Conservation (phyloP, 2,113 vertebrate species). For the Rhadina sibilatrix region DNA sequence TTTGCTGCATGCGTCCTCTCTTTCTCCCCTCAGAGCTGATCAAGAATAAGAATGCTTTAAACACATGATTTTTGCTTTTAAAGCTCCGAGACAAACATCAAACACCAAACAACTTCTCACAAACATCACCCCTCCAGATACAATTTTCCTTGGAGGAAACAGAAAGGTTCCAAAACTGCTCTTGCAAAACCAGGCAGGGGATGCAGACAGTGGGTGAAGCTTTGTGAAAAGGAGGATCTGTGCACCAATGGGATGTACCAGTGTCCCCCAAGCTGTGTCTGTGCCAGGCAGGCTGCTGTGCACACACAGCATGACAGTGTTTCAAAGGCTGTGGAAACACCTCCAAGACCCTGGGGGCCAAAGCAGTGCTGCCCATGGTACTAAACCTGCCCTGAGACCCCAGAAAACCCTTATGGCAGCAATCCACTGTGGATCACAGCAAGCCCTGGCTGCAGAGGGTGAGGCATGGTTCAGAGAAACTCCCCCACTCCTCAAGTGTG, state of each 20-base stretch:
- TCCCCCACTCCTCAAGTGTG: neutral
- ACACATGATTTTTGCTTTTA: neutral
- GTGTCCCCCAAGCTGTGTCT: fast-evolving
- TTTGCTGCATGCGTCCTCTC: neutral
- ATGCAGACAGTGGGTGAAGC: neutral
- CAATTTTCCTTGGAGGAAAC: neutral
- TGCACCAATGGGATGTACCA: fast-evolving
- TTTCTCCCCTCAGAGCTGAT: neutral
- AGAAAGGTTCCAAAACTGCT: neutral
- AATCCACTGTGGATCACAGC: fast-evolving
- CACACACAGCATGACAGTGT: neutral
- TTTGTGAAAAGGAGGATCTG: neutral
- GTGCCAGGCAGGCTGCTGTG: neutral
- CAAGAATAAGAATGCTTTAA: neutral
- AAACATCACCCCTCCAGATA: neutral
- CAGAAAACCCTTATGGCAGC: neutral
- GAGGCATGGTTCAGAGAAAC: neutral
- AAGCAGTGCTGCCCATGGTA: neutral
- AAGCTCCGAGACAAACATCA: neutral
- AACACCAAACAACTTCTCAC: neutral
- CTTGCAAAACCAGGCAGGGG: neutral
- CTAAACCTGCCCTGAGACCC: neutral
- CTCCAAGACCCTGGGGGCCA: neutral
- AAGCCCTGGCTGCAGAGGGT: fast-evolving
- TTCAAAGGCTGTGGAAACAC: neutral